phyloP scores from a whole-genome alignment of 1,140 invertebrate genomes.

The Drepana arcuata region DNA sequence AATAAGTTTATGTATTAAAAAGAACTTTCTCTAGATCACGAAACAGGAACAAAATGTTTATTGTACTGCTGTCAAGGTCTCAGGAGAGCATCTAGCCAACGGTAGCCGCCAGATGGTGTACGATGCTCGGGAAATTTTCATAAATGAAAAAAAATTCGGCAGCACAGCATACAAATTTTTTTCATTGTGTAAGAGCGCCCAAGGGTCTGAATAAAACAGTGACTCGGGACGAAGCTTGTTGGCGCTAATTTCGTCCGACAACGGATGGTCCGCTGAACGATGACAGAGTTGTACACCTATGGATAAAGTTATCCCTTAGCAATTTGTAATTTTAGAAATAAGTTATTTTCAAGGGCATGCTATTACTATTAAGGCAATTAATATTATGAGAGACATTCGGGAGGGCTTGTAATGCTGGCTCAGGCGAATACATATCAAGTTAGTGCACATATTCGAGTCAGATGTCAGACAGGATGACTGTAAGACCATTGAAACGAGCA shows the following conservation, averaged over 20 bases:
- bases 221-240: constrained; percentile 37
- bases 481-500: constrained; percentile 16
- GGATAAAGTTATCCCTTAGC: constrained; percentile 20
- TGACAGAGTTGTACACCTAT: constrained; percentile 30
- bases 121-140: constrained; percentile 43
- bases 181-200: constrained; percentile 44
- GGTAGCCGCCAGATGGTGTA: constrained; percentile 27
- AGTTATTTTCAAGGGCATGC: too few relatives aligned
- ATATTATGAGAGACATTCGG: too few relatives aligned
- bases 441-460: constrained; percentile 29
- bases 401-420: constrained; percentile 14
- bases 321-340: constrained; percentile 25
- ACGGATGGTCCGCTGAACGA: constrained; percentile 28
- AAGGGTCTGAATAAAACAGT: constrained; percentile 53
- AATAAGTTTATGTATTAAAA: too few relatives aligned
- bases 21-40: constrained; percentile 23
- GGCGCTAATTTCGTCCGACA: constrained; percentile 44
- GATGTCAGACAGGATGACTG: constrained; percentile 30
- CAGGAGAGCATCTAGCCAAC: constrained; percentile 27
- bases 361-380: too few relatives aligned
- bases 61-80: constrained; percentile 16
- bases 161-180: constrained; percentile 43
- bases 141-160: constrained; percentile 42
- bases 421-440: constrained; percentile 18
- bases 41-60: constrained; percentile 28